Evolutionary conservation across 2,888 invertebrate species (phyloP), one percentile per base, ranked within the genome.

Genomic region (Emmelina monodactyla): DNA sequence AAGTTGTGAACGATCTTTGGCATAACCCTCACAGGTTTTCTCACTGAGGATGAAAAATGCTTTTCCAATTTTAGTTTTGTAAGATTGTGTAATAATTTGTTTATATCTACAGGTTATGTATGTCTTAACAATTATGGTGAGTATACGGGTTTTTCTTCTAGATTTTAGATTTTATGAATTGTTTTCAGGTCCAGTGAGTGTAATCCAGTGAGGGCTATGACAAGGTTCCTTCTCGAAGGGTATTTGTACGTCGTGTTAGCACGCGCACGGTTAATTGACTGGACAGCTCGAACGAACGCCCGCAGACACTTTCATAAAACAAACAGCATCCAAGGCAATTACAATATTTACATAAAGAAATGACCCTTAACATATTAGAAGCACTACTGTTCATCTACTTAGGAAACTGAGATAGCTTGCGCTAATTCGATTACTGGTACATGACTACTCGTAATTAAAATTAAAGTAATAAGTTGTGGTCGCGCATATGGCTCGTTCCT

Each of bases 381-480:
- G 75, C 76, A 62, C 78, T 79, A 78, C 75, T 68, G 64, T 68
- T 70, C 71, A 69, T 64, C 76, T 76, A 76, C 66, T 62, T 70
- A 70, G 65, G 66, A 75, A 78, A 78, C 71, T 59, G 68, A 73
- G 69, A 72, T 66, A 62, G 58, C 61, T 65, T 60, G 66, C 66
- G 56, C 66, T 69, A 69, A 63, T 58, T 68, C 63, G 55, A 65
- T 63, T 60, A 64, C 62, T 64, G 64, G 69, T 66, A 63, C 70
- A 62, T 64, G 55, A 65, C 71, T 76, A 76, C 67, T 72, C 73
- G 70, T 64, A 65, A 67, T 69, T 67, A 70, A 68, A 75, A 70
- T 67, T 62, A 71, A 29, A 70, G 58, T 71, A 75, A 76, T 73
- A 70, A 67, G 68, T 57, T 48, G 59, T 65, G 73, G 71, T 66